Evolutionary conservation across 2,797 vertebrate species (phyloP).

Genomic region (Epinephelus awoara): DNA sequence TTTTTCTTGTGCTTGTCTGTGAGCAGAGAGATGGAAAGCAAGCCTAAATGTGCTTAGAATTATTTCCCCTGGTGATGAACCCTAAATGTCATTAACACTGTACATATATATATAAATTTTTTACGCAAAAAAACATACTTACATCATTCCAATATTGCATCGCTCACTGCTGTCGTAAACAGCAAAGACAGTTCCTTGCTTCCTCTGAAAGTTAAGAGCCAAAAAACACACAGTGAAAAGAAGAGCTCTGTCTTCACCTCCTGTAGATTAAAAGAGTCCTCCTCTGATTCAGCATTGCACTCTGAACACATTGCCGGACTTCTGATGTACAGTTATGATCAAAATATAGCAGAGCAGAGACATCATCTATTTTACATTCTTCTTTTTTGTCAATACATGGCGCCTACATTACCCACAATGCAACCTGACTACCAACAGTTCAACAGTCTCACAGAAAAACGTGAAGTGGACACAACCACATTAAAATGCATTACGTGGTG

Average conservation of each 20-base stretch:
- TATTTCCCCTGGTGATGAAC: not conserved
- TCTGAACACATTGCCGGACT: not conserved
- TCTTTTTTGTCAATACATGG: not conserved
- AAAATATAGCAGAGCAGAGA: not conserved
- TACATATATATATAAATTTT: not conserved
- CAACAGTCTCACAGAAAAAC: too few species aligned
- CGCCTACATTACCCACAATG: not conserved
- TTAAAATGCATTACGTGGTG: too few species aligned
- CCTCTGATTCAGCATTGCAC: not conserved
- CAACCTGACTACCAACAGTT: not conserved
- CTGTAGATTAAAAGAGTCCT: not conserved
- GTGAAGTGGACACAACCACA: too few species aligned
- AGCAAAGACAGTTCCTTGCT: conserved; percentile 89
- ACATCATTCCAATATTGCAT: conserved; percentile 91
- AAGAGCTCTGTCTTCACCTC: not conserved
- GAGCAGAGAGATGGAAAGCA: conserved; percentile 18
- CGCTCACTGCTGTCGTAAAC: conserved; percentile 88
- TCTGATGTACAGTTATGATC: not conserved
- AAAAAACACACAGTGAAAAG: conserved; percentile 37
- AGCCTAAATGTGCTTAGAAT: conserved; percentile 6
- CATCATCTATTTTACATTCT: not conserved
- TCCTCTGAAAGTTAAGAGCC: conserved; percentile 82
- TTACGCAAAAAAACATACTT: conserved; percentile 76
- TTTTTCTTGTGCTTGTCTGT: conserved; percentile 27
- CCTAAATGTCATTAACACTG: conserved; percentile 69